Evolutionary conservation across 1,140 invertebrate genomes (phyloP), one percentile per base, ranked within the genome.

Genomic region (Zophobas atratus): DNA sequence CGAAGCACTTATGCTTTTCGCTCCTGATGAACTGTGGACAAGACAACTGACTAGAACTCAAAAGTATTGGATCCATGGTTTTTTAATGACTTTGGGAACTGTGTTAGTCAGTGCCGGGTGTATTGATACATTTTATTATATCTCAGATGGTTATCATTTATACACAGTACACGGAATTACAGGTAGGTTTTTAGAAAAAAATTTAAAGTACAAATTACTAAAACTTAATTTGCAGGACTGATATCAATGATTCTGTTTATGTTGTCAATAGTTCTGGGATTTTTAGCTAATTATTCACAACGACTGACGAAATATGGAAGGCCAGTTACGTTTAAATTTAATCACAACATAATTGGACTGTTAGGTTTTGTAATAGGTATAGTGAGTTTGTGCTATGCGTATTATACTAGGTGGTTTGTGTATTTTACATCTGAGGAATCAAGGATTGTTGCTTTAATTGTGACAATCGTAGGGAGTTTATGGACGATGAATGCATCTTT

Each of bases 151-250:
- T 51, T 79, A 82, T 70, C 82, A 82, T 77, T 77, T 84, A 6
- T 78, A 76, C 38, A 84, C 81, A 51, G 77, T 56, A 6, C 83
- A 84, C 72, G 81, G 81, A 71, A 80, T 84, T 36, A 82, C 83
- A 48, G 83, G 82, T 81, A 55, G 57, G 75, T 78, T 57, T 48
- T 20, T 20, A 20, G 20, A 20, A 20, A 20, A 20, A 20, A 20
- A 63, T 63, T 46, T 38, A 20, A 4, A 6, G 2, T 6, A 53
- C 39, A n/a, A 56, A n/a, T 76, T 77, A 20, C 20, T 57, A 49
- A 78, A 5, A 56, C 36, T 20, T 57, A 35, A 35, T 43, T 49
- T 38, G 36, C 48, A 73, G 70, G 63, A 6, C 43, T 73, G 8
- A 55, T 57, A 35, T 46, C 51, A 4, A 73, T 36, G 38, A 41